Evolutionary conservation across 2,888 invertebrate genomes (phyloP).

Genomic region (Carcina quercana): DNA sequence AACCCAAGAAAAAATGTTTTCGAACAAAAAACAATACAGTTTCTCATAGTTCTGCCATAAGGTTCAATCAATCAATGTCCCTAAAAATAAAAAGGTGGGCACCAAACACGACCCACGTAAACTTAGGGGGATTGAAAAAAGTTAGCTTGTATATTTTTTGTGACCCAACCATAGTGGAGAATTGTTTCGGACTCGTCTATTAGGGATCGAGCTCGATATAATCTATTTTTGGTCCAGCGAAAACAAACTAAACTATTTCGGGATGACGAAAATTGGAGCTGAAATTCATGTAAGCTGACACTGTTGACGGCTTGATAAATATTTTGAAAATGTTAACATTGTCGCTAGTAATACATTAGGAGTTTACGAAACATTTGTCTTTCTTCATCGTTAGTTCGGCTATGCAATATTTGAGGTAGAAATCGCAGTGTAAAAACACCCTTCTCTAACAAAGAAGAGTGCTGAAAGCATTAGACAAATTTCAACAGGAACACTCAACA

Average conservation of each 20-base stretch:
- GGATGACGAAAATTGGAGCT: conserved; percentile 1
- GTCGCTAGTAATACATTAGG: too few relatives aligned
- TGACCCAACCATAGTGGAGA: conserved; percentile 37
- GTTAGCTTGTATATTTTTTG: conserved; percentile 54
- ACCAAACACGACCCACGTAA: conserved; percentile 65
- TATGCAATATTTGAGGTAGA: too few relatives aligned
- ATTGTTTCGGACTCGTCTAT: conserved; percentile 53
- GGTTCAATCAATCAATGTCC: conserved; percentile 72
- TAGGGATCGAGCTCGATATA: conserved; percentile 32
- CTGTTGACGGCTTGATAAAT: neutral
- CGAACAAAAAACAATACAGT: conserved; percentile 58
- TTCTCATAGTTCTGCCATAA: conserved; percentile 64
- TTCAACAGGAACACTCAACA: conserved; percentile 1
- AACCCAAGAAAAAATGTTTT: conserved; percentile 34
- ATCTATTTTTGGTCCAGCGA: conserved; percentile 34
- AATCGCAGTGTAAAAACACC: neutral
- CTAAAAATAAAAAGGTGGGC: conserved; percentile 60
- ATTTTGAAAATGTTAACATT: too few relatives aligned
- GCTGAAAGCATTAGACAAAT: neutral
- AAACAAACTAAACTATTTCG: conserved; percentile 11
- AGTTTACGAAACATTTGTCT: too few relatives aligned
- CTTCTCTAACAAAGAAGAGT: too few relatives aligned
- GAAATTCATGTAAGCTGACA: neutral
- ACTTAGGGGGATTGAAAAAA: conserved; percentile 55
- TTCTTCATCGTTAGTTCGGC: too few relatives aligned